phyloP scores from a whole-genome alignment of 1,140 invertebrate species.

The Mycetomoellerius zeteki region DNA sequence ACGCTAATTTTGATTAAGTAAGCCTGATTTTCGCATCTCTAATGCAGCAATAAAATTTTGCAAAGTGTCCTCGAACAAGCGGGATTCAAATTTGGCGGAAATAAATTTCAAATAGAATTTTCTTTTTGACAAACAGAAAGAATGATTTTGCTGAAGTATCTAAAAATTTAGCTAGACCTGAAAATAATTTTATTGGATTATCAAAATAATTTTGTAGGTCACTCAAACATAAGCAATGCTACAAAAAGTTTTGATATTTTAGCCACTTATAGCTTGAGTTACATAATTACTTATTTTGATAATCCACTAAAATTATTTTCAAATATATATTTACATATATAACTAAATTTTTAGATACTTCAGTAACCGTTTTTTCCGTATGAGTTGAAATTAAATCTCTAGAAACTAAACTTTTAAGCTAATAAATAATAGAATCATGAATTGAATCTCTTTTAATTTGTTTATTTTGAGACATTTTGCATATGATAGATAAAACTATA shows the following conservation, averaged over 20 bases:
- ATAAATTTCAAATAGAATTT: neutral
- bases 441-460: neutral
- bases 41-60: constrained; percentile 7
- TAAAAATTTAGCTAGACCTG: no score
- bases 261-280: no score
- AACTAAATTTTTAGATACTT: no score
- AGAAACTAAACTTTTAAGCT: neutral
- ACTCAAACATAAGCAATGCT: no score
- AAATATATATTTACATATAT: no score
- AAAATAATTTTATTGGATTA: no score
- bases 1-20: constrained; percentile 34
- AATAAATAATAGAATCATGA: neutral
- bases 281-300: no score
- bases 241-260: no score
- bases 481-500: neutral
- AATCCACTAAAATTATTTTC: no score
- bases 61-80: neutral
- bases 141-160: no score
- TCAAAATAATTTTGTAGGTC: no score
- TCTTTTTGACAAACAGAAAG: neutral
- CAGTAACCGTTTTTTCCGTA: no score
- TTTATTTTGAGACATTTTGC: constrained; percentile 3
- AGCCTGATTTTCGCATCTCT: neutral
- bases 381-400: neutral
- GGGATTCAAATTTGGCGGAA: neutral